These are phyloP conservation scores for Patella caerulea DNA, from an alignment of 2,888 invertebrate genomes.

Conservation along the genomic window DNA sequence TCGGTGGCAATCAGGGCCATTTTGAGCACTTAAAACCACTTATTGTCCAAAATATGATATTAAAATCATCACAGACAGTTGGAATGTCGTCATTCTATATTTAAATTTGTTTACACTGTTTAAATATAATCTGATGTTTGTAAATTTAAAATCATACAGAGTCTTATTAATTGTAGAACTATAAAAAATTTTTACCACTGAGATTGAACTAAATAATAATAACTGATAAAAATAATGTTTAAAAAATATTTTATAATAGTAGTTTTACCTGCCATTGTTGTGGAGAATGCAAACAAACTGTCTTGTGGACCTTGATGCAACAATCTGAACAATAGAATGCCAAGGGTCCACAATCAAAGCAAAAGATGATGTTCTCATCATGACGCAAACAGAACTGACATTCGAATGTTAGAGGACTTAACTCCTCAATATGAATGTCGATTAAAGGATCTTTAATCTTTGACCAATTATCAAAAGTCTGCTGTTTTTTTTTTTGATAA, in stretches of 20 bases:
- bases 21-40: too few species aligned
- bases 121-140: background rate
- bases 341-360: conserved; percentile 10
- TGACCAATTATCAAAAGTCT: background rate
- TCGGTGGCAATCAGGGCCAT: too few species aligned
- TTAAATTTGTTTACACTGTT: too few species aligned
- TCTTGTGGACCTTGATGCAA: background rate
- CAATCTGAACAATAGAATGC: conserved; percentile 7
- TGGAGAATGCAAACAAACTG: background rate
- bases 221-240: conserved; percentile 7
- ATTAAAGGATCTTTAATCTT: background rate
- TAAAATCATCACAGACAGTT: too few species aligned
- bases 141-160: conserved; percentile 1
- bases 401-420: background rate
- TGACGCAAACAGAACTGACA: background rate
- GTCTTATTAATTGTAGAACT: conserved; percentile 6
- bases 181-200: background rate
- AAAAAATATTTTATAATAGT: background rate
- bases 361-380: background rate
- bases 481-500: too few species aligned
- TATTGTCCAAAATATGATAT: too few species aligned
- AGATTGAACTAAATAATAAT: conserved; percentile 3
- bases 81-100: too few species aligned
- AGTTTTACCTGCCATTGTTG: conserved; percentile 2
- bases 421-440: background rate